phyloP scores from a whole-genome alignment of 2,797 vertebrate genomes.

The Falco peregrinus region DNA sequence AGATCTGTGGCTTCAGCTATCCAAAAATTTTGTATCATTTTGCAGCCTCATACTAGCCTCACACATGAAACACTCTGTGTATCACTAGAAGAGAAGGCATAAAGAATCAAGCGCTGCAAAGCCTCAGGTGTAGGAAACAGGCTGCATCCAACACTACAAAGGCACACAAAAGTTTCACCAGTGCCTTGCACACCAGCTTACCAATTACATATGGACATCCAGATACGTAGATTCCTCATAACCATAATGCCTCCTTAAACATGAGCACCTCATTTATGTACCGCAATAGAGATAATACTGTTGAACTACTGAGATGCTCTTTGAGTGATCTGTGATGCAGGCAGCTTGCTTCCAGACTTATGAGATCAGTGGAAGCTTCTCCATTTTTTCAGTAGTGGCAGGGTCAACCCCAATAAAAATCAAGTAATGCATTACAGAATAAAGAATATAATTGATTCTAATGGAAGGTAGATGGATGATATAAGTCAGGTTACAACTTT shows the following conservation, averaged over 20 bases:
- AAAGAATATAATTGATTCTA: neutral
- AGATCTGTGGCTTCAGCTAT: neutral
- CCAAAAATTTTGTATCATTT: neutral
- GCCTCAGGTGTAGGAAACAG: neutral
- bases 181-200: neutral
- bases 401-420: neutral
- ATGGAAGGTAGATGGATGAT: neutral
- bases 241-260: neutral
- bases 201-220: accelerated
- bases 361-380: neutral
- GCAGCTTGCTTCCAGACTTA: neutral
- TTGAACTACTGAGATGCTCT: neutral
- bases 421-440: neutral
- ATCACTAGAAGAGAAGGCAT: neutral
- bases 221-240: neutral
- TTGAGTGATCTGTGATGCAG: neutral
- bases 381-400: neutral
- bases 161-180: neutral
- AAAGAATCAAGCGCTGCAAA: neutral
- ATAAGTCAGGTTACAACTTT: neutral
- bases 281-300: neutral
- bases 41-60: neutral
- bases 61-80: neutral
- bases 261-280: neutral
- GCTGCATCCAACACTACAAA: neutral